These are phyloP conservation scores for Squalus acanthias DNA, from an alignment of 2,797 vertebrate genomes.

Conservation along the genomic window DNA sequence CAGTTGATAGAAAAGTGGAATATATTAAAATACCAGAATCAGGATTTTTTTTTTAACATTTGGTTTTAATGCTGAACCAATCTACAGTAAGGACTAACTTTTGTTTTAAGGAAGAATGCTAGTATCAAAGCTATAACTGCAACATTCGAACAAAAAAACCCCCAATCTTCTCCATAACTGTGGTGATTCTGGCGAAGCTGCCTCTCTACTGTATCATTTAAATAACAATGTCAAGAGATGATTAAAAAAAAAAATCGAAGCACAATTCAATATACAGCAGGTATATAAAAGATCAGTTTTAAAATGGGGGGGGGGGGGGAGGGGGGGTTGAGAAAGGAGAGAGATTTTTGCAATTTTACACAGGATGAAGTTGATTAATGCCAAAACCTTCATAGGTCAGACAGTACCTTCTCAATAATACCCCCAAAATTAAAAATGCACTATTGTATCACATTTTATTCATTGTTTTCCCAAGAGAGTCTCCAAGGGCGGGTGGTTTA, in stretches of 20 bases:
- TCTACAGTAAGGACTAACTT: background rate
- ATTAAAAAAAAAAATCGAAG: background rate
- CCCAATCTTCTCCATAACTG: background rate
- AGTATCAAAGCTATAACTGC: background rate
- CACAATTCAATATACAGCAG: background rate
- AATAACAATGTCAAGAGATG: background rate
- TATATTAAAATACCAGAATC: background rate
- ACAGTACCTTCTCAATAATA: background rate
- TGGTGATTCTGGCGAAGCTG: background rate
- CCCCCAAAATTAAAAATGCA: slow-evolving; percentile 30
- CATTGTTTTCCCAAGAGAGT: slow-evolving; percentile 46
- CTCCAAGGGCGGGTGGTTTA: slow-evolving; percentile 49
- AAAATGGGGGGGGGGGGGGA: too few species aligned
- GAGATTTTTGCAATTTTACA: background rate
- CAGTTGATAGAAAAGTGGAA: background rate
- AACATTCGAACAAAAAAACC: background rate
- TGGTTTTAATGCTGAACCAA: background rate
- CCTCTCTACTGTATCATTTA: background rate
- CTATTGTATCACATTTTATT: slow-evolving; percentile 36
- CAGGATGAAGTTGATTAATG: slow-evolving; percentile 10
- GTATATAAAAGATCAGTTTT: background rate
- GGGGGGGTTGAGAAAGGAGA: too few species aligned
- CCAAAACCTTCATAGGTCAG: background rate
- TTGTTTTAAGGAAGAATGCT: background rate
- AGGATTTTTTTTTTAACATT: background rate